A percentile compares a stretch with the other conserved stretches of the same genome.
Conservation (phyloP, 2,888 invertebrate genomes). For the Alentia gelatinosa region DNA sequence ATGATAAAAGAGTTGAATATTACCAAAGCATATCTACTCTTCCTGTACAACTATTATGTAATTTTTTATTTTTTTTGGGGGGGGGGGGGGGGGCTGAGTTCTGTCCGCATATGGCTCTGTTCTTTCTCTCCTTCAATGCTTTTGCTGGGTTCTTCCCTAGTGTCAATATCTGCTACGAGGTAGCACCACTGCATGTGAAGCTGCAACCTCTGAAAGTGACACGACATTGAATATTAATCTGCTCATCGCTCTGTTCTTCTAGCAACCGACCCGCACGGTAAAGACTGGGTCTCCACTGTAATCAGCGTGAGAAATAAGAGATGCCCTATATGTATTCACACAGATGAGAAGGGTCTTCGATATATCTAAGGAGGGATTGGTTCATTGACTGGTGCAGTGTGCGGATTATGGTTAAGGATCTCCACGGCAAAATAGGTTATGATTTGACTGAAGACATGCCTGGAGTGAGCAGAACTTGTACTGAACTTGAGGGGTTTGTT, state of each 20-base stretch:
- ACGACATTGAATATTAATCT: neutral
- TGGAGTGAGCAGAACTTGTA: neutral
- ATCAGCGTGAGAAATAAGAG: no score
- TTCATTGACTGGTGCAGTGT: no score
- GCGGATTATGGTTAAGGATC: no score
- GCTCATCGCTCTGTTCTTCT: no score
- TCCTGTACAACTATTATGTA: neutral
- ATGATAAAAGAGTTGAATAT: neutral
- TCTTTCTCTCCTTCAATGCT: neutral
- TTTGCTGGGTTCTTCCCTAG: neutral
- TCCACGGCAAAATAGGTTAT: neutral
- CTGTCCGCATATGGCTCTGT: neutral
- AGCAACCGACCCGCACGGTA: no score
- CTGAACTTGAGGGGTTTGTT: neutral
- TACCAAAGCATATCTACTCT: neutral
- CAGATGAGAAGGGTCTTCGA: no score
- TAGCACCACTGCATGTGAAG: neutral
- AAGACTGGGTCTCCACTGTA: no score
- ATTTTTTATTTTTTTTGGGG: neutral
- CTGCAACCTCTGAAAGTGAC: neutral
- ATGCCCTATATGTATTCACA: no score
- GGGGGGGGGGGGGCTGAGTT: no score
- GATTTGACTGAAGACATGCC: neutral
- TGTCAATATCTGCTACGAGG: neutral
- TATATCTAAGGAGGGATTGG: no score